Evolutionary conservation across 2,888 invertebrate genomes (phyloP).

Genomic region (Dugesia japonica): DNA sequence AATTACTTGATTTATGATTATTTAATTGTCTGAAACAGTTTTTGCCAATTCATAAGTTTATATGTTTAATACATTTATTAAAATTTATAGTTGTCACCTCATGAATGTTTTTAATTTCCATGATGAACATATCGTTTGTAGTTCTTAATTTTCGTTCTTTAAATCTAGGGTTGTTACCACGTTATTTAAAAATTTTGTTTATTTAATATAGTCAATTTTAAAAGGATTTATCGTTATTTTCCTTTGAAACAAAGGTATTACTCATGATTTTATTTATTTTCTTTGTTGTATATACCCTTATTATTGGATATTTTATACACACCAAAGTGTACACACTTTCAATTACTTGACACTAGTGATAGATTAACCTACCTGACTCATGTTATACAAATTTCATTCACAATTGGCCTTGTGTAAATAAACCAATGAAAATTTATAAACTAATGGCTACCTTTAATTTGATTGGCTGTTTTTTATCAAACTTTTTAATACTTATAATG

Average conservation of each 20-base stretch:
- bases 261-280: conserved; percentile 3
- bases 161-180: too few species aligned
- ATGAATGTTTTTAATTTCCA: too few species aligned
- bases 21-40: too few species aligned
- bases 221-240: too few species aligned
- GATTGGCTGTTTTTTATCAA: neutral
- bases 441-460: neutral
- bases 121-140: too few species aligned
- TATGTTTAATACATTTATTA: too few species aligned
- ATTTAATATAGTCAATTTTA: too few species aligned
- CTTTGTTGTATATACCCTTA: conserved; percentile 9
- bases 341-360: neutral
- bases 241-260: neutral
- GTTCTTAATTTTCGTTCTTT: too few species aligned
- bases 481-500: neutral
- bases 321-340: neutral
- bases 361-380: conserved; percentile 9
- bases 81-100: too few species aligned
- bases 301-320: conserved; percentile 20
- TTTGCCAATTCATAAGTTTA: too few species aligned
- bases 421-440: neutral
- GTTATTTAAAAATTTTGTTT: too few species aligned
- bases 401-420: neutral
- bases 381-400: neutral
- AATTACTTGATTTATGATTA: too few species aligned